phyloP scores from a whole-genome alignment of 2,113 vertebrate genomes.

The Callorhinus ursinus region DNA sequence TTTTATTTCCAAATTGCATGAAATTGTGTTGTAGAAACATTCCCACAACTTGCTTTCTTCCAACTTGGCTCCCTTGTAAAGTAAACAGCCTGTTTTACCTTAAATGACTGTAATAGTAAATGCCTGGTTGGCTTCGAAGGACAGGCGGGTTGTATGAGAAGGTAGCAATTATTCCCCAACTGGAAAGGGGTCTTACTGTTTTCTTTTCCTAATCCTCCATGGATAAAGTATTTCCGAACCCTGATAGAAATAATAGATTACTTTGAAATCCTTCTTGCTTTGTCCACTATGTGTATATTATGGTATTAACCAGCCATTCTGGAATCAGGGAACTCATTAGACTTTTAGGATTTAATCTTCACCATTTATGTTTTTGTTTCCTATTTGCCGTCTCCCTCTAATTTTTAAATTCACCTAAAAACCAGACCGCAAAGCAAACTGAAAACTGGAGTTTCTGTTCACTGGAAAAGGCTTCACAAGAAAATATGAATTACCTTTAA shows the following conservation, averaged over 20 bases:
- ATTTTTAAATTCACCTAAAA: constrained; percentile 49
- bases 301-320: neutral
- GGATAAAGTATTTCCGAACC: neutral
- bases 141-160: neutral
- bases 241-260: neutral
- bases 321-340: neutral
- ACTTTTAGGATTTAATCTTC: constrained; percentile 4
- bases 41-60: constrained; percentile 49
- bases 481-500: constrained; percentile 27
- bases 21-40: constrained; percentile 37
- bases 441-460: neutral
- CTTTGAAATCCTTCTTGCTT: neutral
- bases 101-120: constrained; percentile 53
- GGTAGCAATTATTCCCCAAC: neutral
- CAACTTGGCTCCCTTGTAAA: constrained; percentile 50
- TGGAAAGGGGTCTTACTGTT: neutral
- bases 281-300: neutral
- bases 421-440: neutral
- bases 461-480: neutral
- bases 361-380: neutral
- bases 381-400: neutral
- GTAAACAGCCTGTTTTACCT: constrained; percentile 49
- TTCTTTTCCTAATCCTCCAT: neutral
- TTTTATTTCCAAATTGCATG: constrained; percentile 50
- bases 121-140: neutral